phyloP scores from a whole-genome alignment of 2,113 vertebrate species.

The Pholis gunnellus region DNA sequence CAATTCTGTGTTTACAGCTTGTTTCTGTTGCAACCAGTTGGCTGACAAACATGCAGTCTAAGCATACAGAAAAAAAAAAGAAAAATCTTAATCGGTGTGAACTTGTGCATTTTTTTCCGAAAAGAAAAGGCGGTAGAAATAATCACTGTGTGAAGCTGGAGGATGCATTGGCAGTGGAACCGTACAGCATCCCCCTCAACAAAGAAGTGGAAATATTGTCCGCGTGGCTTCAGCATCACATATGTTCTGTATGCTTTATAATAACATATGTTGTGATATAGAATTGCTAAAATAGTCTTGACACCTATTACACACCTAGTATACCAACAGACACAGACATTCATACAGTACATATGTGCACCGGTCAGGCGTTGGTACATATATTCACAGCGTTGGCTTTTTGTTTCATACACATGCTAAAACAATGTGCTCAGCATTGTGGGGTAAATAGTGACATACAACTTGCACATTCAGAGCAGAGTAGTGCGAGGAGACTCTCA shows the following conservation, averaged over 20 bases:
- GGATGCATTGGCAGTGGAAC: background rate
- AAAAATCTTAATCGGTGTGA: background rate
- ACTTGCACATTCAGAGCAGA: slow-evolving; percentile 22
- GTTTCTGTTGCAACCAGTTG: background rate
- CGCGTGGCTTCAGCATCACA: slow-evolving; percentile 2
- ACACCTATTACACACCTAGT: background rate
- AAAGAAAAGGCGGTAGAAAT: slow-evolving; percentile 14
- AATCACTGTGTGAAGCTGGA: slow-evolving; percentile 1
- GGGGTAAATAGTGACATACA: slow-evolving; percentile 16
- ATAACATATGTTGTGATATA: slow-evolving; percentile 13
- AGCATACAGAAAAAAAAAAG: background rate
- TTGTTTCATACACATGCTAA: background rate
- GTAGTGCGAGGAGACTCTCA: slow-evolving; percentile 36
- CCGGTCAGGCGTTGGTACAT: background rate
- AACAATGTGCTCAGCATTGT: slow-evolving; percentile 10
- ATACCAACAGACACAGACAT: background rate
- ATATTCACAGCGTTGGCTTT: slow-evolving; percentile 29
- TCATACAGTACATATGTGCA: background rate
- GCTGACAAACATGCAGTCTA: slow-evolving; percentile 1
- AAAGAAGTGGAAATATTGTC: slow-evolving; percentile 7
- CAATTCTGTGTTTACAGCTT: background rate
- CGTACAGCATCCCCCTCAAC: background rate
- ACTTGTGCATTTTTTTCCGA: background rate
- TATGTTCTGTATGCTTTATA: background rate
- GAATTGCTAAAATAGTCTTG: slow-evolving; percentile 4